Evolutionary conservation across 2,888 invertebrate species (phyloP).

Genomic region (Boloria selene): DNA sequence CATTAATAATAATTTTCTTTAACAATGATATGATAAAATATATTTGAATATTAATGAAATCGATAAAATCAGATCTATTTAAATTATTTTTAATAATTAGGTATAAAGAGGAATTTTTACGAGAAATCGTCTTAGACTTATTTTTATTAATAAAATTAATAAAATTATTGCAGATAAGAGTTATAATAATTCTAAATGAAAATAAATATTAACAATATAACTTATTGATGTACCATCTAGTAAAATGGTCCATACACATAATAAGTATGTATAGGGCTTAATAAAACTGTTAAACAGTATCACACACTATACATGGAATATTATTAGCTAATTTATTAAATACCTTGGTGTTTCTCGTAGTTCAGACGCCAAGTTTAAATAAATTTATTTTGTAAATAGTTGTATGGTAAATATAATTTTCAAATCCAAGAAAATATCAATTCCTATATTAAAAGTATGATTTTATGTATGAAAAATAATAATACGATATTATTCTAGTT

Average conservation of each 20-base stretch:
- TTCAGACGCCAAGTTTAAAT: conserved; percentile 63
- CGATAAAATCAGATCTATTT: background rate
- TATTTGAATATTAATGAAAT: background rate
- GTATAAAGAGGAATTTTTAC: background rate
- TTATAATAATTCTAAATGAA: background rate
- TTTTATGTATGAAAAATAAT: conserved; percentile 8
- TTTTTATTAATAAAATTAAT: too few relatives aligned
- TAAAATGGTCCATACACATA: conserved; percentile 67
- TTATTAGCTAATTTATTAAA: conserved; percentile 63
- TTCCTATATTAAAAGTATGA: conserved; percentile 9
- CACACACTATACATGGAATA: conserved; percentile 74
- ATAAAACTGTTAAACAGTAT: conserved; percentile 79
- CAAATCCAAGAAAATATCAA: conserved; percentile 23
- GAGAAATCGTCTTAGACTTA: too few relatives aligned
- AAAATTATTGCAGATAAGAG: background rate
- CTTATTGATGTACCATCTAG: conserved; percentile 44
- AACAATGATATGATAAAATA: background rate
- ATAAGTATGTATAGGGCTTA: conserved; percentile 45
- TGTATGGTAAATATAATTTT: conserved; percentile 25
- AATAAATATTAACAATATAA: conserved; percentile 32
- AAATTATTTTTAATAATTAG: background rate
- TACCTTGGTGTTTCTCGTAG: conserved; percentile 73
- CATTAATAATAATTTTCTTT: background rate
- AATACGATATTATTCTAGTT: conserved; percentile 3
- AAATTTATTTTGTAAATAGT: conserved; percentile 27